Evolutionary conservation across 2,797 vertebrate species (phyloP).

Genomic region (Labeo calbasu): DNA sequence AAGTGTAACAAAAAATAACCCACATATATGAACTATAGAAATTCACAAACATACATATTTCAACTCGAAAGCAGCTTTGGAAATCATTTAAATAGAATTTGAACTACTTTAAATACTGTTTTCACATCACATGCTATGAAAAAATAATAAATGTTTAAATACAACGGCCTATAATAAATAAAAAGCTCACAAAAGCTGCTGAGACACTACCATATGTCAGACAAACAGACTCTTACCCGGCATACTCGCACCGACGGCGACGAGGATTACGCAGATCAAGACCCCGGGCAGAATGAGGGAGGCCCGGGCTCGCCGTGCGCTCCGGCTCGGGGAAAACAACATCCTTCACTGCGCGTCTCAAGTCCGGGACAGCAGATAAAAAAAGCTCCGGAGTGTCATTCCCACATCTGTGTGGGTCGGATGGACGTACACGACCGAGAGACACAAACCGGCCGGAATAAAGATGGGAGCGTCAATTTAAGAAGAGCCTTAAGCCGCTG

Average conservation of each 20-base stretch:
- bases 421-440: not conserved
- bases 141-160: not conserved
- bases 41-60: not conserved
- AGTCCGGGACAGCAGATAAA: constrained; percentile 56
- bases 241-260: constrained; percentile 57
- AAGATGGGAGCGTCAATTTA: not conserved
- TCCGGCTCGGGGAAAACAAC: constrained; percentile 63
- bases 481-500: constrained; percentile 32
- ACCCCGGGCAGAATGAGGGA: constrained; percentile 64
- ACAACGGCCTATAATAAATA: not conserved
- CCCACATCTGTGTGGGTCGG: constrained; percentile 62
- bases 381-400: constrained; percentile 68
- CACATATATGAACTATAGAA: not conserved
- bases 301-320: constrained; percentile 67
- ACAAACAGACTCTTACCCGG: constrained; percentile 67
- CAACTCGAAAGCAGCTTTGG: not conserved
- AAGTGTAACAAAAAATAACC: not conserved
- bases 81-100: not conserved
- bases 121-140: not conserved
- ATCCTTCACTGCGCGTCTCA: constrained; percentile 69
- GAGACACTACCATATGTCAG: not conserved
- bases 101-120: not conserved
- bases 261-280: constrained; percentile 62
- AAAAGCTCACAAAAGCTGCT: not conserved
- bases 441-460: not conserved